These are phyloP conservation scores for Actinemys pallida DNA, from an alignment of 2,113 vertebrate species.

Conservation along the genomic window DNA sequence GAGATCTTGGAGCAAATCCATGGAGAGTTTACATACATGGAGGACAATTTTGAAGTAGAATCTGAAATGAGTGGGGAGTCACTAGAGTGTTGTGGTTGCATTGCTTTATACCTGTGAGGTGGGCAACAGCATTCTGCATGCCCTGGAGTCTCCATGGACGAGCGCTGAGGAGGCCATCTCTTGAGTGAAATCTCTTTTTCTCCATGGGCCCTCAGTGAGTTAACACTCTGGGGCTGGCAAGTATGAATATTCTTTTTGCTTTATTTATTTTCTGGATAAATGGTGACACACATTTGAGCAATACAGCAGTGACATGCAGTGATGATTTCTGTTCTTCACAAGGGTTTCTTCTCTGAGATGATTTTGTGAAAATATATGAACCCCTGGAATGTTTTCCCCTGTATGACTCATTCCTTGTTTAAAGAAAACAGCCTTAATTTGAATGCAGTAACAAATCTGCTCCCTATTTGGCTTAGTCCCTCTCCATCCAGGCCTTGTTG, in stretches of 20 bases:
- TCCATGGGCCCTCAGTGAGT: background rate
- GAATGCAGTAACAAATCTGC: background rate
- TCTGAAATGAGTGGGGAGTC: background rate
- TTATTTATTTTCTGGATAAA: background rate
- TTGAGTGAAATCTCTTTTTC: background rate
- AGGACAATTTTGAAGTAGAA: background rate
- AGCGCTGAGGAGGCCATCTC: background rate
- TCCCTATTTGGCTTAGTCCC: slow-evolving; percentile 20
- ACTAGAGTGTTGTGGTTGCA: background rate
- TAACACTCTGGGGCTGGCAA: background rate
- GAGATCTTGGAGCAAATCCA: background rate
- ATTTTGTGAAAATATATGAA: background rate
- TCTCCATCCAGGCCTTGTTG: background rate
- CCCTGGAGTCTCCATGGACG: background rate
- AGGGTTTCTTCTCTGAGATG: background rate
- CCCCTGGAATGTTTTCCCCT: background rate
- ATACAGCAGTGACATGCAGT: slow-evolving; percentile 6
- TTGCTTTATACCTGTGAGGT: background rate
- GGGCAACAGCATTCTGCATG: background rate
- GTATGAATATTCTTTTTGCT: background rate
- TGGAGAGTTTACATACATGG: background rate
- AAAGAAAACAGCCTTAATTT: slow-evolving; percentile 28
- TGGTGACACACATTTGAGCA: background rate
- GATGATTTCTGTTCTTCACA: background rate
- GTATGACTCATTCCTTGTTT: background rate